Conservation (phyloP, 2,797 vertebrate genomes). For the Enteromius mattozi region DNA sequence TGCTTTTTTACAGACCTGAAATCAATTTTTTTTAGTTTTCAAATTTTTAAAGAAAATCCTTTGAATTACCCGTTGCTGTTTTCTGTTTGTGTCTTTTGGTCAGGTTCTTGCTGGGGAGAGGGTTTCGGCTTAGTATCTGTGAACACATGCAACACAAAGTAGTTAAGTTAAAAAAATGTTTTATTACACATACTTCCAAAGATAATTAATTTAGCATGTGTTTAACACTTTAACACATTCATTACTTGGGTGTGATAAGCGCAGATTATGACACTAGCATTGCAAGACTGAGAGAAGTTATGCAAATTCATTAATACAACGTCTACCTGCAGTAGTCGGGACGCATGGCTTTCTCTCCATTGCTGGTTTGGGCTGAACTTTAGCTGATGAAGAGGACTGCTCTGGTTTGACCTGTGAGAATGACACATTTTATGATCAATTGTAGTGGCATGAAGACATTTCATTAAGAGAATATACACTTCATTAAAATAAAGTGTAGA, state of each 20-base stretch:
- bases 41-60: not conserved
- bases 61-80: slow-evolving; percentile 38
- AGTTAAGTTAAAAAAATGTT: not conserved
- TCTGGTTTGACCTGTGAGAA: slow-evolving; percentile 49
- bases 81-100: slow-evolving; percentile 33
- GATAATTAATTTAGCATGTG: not conserved
- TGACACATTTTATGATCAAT: not conserved
- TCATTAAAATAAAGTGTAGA: not conserved
- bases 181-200: not conserved
- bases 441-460: not conserved
- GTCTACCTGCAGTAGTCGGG: slow-evolving; percentile 68
- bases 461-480: not conserved
- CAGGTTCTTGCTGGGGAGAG: slow-evolving; percentile 31
- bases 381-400: slow-evolving; percentile 58
- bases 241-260: not conserved
- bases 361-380: slow-evolving; percentile 56
- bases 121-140: slow-evolving; percentile 20
- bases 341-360: slow-evolving; percentile 51
- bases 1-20: not conserved
- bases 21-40: not conserved
- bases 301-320: not conserved
- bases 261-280: not conserved
- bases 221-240: not conserved
- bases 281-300: not conserved
- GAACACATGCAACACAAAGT: not conserved